Conservation (phyloP, 2,113 vertebrate species). For the Chaenocephalus aceratus region DNA sequence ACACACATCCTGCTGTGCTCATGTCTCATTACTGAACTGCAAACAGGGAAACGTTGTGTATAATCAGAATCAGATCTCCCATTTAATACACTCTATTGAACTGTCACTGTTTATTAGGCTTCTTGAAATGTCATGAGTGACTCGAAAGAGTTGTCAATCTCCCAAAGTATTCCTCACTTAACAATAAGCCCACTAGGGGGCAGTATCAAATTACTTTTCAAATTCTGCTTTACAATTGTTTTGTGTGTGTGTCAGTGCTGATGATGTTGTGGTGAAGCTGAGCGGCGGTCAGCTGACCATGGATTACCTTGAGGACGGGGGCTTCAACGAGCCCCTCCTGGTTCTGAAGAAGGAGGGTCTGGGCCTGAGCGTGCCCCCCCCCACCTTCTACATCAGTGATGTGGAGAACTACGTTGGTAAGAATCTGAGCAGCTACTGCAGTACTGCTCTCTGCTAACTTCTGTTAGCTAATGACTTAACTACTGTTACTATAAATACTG, state of each 20-base stretch:
- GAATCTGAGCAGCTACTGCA: slow-evolving; percentile 44
- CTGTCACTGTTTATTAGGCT: background rate
- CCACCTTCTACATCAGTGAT: slow-evolving; percentile 98
- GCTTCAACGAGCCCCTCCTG: slow-evolving; percentile 95
- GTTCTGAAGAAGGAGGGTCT: slow-evolving; percentile 96
- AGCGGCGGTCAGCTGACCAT: slow-evolving; percentile 90
- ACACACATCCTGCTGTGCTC: background rate
- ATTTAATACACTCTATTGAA: background rate
- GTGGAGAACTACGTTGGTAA: slow-evolving; percentile 97
- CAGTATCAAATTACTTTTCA: slow-evolving; percentile 37
- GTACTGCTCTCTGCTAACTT: background rate
- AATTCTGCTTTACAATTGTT: background rate
- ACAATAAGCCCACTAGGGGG: slow-evolving; percentile 62
- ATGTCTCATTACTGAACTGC: background rate
- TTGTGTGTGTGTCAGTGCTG: slow-evolving; percentile 84
- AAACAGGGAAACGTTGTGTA: background rate
- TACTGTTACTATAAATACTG: too few species aligned
- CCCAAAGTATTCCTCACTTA: background rate
- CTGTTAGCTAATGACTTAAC: too few species aligned
- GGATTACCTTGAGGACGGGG: slow-evolving; percentile 93
- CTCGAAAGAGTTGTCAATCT: too few species aligned
- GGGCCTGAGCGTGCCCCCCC: slow-evolving; percentile 91
- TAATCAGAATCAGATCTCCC: background rate
- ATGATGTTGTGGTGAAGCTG: slow-evolving; percentile 93
- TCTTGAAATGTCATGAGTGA: background rate